Evolutionary conservation across 1,140 invertebrate genomes (phyloP).

Genomic region (Drosophila funebris): DNA sequence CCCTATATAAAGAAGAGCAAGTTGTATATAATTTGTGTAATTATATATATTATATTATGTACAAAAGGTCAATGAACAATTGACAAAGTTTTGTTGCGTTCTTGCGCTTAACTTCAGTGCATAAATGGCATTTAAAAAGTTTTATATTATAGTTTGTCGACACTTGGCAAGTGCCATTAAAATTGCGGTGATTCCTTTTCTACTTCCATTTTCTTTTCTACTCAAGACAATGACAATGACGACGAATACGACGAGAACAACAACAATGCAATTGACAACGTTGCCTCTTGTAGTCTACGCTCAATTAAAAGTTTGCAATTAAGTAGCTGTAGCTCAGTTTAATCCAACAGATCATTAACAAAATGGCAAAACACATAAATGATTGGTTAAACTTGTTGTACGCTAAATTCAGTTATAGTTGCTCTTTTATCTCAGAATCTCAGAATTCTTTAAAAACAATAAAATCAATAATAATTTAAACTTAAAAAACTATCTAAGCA

Average conservation of each 20-base stretch:
- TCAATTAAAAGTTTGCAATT: slow-evolving; percentile 53
- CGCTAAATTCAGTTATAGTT: no score
- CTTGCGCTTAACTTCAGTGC: slow-evolving; percentile 29
- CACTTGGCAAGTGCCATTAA: slow-evolving; percentile 57
- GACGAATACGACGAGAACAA: not conserved
- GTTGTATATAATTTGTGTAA: not conserved
- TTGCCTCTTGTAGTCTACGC: slow-evolving; percentile 16
- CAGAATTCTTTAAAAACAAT: no score
- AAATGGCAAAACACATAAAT: not conserved
- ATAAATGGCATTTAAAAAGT: slow-evolving; percentile 67
- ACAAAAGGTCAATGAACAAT: slow-evolving; percentile 72
- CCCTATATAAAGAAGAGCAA: not conserved
- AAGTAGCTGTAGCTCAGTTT: not conserved
- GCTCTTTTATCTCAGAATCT: no score
- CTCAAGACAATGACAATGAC: no score
- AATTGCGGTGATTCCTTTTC: slow-evolving; percentile 38
- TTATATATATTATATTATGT: slow-evolving; percentile 5
- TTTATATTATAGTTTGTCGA: slow-evolving; percentile 62
- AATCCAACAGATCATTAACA: not conserved
- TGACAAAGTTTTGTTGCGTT: slow-evolving; percentile 52
- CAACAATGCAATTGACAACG: slow-evolving; percentile 9
- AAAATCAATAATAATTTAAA: no score
- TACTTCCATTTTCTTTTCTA: not conserved
- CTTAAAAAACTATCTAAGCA: no score
- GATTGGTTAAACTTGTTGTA: not conserved